A percentile compares a stretch with the other conserved stretches of the same genome.
These are phyloP conservation scores for Heliconius aoede DNA, from an alignment of 2,888 invertebrate genomes.

Conservation along the genomic window DNA sequence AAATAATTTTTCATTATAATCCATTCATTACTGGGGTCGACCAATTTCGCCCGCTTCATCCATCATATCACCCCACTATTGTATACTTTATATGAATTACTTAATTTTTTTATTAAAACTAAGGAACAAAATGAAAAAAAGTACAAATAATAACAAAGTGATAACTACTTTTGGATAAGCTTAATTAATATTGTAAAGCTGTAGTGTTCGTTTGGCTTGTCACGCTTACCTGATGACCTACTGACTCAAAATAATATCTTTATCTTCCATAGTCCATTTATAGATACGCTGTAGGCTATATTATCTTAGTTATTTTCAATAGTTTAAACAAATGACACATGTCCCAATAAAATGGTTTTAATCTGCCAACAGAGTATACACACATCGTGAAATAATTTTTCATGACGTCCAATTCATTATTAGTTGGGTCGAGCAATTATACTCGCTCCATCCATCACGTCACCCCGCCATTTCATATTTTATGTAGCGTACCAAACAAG, in stretches of 20 bases:
- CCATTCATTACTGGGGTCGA: conserved; percentile 79
- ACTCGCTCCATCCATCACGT: conserved; percentile 75
- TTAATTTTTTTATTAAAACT: not conserved
- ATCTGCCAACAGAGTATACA: not conserved
- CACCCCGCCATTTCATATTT: conserved; percentile 73
- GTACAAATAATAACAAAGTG: not conserved
- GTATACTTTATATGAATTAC: conserved; percentile 40
- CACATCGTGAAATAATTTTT: conserved; percentile 73
- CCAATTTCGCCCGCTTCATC: conserved; percentile 78
- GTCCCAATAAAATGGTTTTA: not conserved
- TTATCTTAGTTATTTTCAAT: no score
- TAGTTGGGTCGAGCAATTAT: conserved; percentile 77
- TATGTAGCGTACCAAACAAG: conserved; percentile 54
- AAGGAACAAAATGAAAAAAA: not conserved
- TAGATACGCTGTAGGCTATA: no score
- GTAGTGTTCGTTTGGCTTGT: no score
- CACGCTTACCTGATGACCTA: no score
- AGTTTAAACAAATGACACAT: no score
- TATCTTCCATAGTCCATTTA: no score
- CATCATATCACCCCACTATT: conserved; percentile 73
- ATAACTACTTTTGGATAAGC: not conserved
- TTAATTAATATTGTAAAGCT: no score
- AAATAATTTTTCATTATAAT: conserved; percentile 80
- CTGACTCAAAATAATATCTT: no score
- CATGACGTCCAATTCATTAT: conserved; percentile 82